Percentiles rank a stretch among this genome's conserved stretches.
Conservation (phyloP, 2,113 vertebrate species). For the Onychostruthus taczanowskii region DNA sequence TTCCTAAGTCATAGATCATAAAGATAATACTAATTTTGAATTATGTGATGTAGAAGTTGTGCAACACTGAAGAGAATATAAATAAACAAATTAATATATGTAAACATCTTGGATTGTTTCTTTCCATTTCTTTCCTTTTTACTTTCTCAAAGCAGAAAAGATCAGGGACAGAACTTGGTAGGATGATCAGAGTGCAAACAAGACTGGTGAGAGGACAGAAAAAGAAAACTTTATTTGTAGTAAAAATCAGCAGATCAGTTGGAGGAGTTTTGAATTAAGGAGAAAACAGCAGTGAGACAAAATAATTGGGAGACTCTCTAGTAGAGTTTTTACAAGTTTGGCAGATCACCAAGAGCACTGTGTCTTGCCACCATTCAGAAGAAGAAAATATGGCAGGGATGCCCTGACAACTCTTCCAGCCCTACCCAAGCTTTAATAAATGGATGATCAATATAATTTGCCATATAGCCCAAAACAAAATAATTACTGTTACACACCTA, state of each 20-base stretch:
- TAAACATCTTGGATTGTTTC: not conserved
- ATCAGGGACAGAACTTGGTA: not conserved
- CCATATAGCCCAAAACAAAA: not conserved
- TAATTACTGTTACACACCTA: not conserved
- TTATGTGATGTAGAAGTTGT: not conserved
- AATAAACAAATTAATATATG: slow-evolving; percentile 51
- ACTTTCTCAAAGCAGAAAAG: not conserved
- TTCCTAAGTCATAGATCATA: not conserved
- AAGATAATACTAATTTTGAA: not conserved
- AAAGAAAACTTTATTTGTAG: not conserved
- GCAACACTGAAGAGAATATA: not conserved
- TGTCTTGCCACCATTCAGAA: not conserved
- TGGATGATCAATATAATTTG: not conserved
- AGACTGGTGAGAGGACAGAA: not conserved
- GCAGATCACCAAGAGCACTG: not conserved
- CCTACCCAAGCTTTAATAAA: not conserved
- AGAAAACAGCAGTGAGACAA: not conserved
- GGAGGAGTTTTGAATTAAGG: not conserved
- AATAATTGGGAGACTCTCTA: not conserved
- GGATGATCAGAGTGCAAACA: not conserved
- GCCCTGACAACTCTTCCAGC: not conserved
- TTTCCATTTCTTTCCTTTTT: not conserved
- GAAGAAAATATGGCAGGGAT: not conserved
- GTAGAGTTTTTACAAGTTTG: not conserved
- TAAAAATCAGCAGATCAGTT: not conserved